Conservation (phyloP, 2,797 vertebrate genomes). For the Enteromius unitaeniatus region DNA sequence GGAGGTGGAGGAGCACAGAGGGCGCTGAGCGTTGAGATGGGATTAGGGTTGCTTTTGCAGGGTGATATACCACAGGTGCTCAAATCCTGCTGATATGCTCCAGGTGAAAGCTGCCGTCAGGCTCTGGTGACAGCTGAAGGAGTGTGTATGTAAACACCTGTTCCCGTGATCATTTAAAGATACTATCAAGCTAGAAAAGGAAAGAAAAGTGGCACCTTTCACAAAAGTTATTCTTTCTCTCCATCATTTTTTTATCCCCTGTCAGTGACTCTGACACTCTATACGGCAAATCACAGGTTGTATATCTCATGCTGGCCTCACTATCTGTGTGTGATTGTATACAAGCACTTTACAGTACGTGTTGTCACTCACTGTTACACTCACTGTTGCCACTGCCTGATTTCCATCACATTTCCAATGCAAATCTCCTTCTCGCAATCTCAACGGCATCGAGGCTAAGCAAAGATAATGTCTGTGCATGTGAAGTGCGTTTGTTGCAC, state of each 20-base stretch:
- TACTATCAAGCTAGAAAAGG: slow-evolving; percentile 63
- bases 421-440: slow-evolving; percentile 40
- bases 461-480: slow-evolving; percentile 24
- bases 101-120: slow-evolving; percentile 50
- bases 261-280: slow-evolving; percentile 70
- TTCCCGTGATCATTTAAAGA: slow-evolving; percentile 60
- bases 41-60: slow-evolving; percentile 40
- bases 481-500: not conserved
- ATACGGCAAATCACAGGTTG: slow-evolving; percentile 35
- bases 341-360: slow-evolving; percentile 25
- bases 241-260: slow-evolving; percentile 64
- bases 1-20: slow-evolving; percentile 23
- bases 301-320: slow-evolving; percentile 36
- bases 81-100: slow-evolving; percentile 57
- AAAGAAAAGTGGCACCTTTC: slow-evolving; percentile 57
- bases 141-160: slow-evolving; percentile 62
- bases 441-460: slow-evolving; percentile 34
- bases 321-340: slow-evolving; percentile 50
- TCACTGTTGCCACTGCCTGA: slow-evolving; percentile 18
- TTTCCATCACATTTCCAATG: slow-evolving; percentile 49
- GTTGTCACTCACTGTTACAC: slow-evolving; percentile 50
- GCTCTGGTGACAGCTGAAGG: slow-evolving; percentile 48
- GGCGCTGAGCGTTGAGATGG: slow-evolving; percentile 14
- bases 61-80: slow-evolving; percentile 8
- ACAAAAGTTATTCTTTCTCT: slow-evolving; percentile 48